phyloP scores from a whole-genome alignment of 2,113 vertebrate genomes.

The Rousettus leschenaultii region DNA sequence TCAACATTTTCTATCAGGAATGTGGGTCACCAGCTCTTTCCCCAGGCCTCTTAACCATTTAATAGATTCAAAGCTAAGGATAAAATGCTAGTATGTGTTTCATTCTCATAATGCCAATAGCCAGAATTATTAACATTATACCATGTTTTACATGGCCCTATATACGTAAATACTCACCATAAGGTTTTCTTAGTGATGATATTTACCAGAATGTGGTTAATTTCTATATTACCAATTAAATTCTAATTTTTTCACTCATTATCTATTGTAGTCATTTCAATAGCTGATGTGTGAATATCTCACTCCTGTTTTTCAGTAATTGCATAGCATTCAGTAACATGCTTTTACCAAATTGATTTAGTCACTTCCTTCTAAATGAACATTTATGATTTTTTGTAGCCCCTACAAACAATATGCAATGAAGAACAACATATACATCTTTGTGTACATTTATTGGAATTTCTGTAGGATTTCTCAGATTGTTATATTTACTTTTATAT shows the following conservation, averaged over 20 bases:
- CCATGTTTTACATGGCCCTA: not conserved
- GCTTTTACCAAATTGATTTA: not conserved
- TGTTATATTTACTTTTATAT: not conserved
- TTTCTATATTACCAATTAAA: not conserved
- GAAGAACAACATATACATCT: not conserved
- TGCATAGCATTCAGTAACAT: not conserved
- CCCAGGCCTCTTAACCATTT: not conserved
- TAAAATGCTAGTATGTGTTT: not conserved
- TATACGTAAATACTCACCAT: not conserved
- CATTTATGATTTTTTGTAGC: not conserved
- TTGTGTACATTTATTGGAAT: not conserved
- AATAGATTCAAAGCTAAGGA: not conserved
- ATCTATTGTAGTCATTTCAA: not conserved
- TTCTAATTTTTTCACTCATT: not conserved
- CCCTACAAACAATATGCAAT: not conserved
- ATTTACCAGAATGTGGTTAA: not conserved
- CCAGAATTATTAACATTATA: not conserved
- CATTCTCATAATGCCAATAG: not conserved
- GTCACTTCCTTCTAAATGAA: not conserved
- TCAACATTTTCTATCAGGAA: not conserved
- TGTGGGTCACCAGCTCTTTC: not conserved
- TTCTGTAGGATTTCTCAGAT: not conserved
- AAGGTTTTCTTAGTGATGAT: not conserved
- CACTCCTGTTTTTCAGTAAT: not conserved
- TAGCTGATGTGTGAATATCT: not conserved